Conservation (phyloP, 2,113 vertebrate species). For the Mus pahari region DNA sequence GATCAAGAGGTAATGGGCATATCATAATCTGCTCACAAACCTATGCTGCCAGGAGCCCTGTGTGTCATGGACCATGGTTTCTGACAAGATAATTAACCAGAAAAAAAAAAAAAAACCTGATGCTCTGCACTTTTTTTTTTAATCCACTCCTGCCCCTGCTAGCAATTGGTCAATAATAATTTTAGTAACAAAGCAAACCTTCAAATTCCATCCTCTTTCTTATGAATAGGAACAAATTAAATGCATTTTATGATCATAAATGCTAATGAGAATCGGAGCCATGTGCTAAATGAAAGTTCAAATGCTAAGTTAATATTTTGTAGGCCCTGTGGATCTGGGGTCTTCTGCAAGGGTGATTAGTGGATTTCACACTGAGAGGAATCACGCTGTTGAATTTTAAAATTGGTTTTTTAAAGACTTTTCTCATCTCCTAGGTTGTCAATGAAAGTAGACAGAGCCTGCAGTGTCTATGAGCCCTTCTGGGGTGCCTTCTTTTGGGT, state of each 20-base stretch:
- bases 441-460: background rate
- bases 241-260: conserved; percentile 70
- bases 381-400: conserved; percentile 2
- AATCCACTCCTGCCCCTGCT: background rate
- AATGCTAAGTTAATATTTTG: conserved; percentile 65
- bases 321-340: conserved; percentile 46
- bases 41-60: conserved; percentile 32
- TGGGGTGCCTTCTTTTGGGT: background rate
- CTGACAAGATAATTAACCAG: conserved; percentile 76
- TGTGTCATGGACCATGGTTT: conserved; percentile 68
- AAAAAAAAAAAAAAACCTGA: background rate
- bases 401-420: background rate
- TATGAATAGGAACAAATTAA: conserved; percentile 62
- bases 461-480: background rate
- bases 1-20: background rate
- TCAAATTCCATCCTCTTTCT: conserved; percentile 73
- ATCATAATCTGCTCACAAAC: background rate
- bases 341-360: background rate
- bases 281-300: conserved; percentile 58
- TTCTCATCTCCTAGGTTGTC: background rate
- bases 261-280: conserved; percentile 63
- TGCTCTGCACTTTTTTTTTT: background rate
- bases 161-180: conserved; percentile 65
- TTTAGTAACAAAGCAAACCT: conserved; percentile 76
- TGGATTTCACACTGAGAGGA: conserved; percentile 4